Evolutionary conservation across 2,797 vertebrate species (phyloP).

Genomic region (Gephyroberyx darwinii): DNA sequence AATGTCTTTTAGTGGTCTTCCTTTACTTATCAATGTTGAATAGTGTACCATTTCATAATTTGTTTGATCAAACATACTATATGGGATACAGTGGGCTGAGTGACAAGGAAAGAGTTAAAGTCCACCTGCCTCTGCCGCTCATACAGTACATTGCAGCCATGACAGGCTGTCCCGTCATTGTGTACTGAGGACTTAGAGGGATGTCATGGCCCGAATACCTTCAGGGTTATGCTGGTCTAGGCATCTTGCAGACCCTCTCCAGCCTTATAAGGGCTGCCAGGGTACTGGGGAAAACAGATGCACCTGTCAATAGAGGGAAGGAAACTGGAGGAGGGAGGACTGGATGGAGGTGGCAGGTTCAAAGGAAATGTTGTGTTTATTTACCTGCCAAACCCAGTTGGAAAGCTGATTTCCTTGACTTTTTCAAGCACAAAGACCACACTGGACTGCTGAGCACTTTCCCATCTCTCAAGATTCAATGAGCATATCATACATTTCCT

Average conservation of each 20-base stretch:
- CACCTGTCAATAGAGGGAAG: constrained; percentile 82
- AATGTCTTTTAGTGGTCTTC: background rate
- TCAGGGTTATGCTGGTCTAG: constrained; percentile 76
- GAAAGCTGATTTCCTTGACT: constrained; percentile 45
- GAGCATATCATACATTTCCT: constrained; percentile 38
- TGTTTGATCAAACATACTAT: constrained; percentile 27
- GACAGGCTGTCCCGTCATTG: constrained; percentile 76
- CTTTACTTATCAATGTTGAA: background rate
- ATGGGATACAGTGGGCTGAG: constrained; percentile 20
- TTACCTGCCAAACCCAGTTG: constrained; percentile 68
- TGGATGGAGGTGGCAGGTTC: constrained; percentile 53
- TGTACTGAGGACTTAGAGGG: constrained; percentile 74
- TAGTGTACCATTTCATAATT: background rate
- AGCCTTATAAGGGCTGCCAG: constrained; percentile 78
- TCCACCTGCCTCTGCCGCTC: constrained; percentile 78
- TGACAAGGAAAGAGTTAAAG: constrained; percentile 69
- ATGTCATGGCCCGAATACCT: constrained; percentile 78
- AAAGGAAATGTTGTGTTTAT: constrained; percentile 73
- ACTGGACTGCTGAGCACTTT: constrained; percentile 34
- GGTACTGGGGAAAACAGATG: constrained; percentile 76
- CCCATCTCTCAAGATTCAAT: constrained; percentile 32
- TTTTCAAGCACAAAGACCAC: constrained; percentile 47
- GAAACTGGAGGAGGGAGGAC: constrained; percentile 68
- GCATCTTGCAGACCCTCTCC: constrained; percentile 73
- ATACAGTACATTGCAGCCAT: constrained; percentile 71